Evolutionary conservation across 2,888 invertebrate species (phyloP), one percentile per base, ranked within the genome.

Genomic region (Latheticus oryzae): DNA sequence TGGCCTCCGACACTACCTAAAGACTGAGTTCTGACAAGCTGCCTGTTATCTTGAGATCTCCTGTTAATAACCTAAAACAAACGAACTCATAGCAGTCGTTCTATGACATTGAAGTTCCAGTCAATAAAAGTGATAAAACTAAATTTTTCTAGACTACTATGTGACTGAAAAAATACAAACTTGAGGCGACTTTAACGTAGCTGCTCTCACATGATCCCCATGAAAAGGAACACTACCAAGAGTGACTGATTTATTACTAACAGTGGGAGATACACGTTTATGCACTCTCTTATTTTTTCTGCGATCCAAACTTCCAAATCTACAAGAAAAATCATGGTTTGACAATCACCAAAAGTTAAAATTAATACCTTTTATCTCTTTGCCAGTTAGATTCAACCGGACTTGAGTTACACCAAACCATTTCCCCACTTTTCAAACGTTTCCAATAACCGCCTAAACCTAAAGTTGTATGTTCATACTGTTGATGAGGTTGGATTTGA

Each of bases 261-360:
- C 71, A 60, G 68, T 68, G 13, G 78, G 77, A 7, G 77, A 75
- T 19, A 75, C 70, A 50, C 76, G 66, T 64, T 76, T 78, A 43
- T 76, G 76, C 26, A 76, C 38, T 42, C 75, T 69, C 61, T 75
- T 79, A 47, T 80, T 81, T 77, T 81, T 82, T 71, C 84, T 79
- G 23, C 85, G 78, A 72, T 86, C 85, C 21, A 86, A 77, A 72
- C 85, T 86, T 2, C 85, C 85, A 72, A 84, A 85, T 66, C 83
- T 81, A 47, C 26, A 68, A 70, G 9, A 9, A 24, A 24, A 3
- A 24, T 8, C 23, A 24, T 2, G 1, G 5, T n/a, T n/a, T n/a
- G n/a, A n/a, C n/a, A n/a, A n/a, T 8, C 4, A 21, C 8, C 47
- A 30, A 32, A 32, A 45, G 16, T 21, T 19, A 28, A 28, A 28